Evolutionary conservation across 2,113 vertebrate genomes (phyloP), one percentile per base, ranked within the genome.

Genomic region (Pyxicephalus adspersus): DNA sequence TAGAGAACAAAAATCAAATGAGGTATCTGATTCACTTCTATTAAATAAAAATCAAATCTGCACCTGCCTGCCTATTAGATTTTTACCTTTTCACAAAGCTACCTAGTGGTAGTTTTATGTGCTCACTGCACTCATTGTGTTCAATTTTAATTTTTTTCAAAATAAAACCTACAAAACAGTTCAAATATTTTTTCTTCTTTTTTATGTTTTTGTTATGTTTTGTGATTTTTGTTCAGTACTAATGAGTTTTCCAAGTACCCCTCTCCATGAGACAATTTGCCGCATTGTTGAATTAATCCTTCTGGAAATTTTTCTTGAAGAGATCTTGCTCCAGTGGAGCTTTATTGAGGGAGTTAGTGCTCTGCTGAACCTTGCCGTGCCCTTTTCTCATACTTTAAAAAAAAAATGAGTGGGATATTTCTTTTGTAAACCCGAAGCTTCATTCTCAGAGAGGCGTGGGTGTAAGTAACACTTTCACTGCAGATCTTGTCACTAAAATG

Each of bases 381-480:
- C 76, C 63, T 65, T 77, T 22, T 65, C 65, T 51, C 28, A 55
- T 65, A 77, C 54, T 77, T 20, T 13, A 8, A 20, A 26, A 76
- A 55, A 77, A 20, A 34, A 6, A 8, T 55, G 76, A 65, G 63
- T 51, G 51, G 28, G 76, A 54, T 76, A 64, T 31, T 64, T 76
- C 74, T 64, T 76, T 64, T 76, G 58, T 76, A 76, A 64, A 64
- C 15, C 16, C 50, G 38, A 51, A 31, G 19, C 15, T 25, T 26
- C 50, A 23, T 77, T 52, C 34, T 55, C 29, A 55, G 63, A 55
- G 65, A 31, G 45, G 34, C 6, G 76, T 77, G 76, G 76, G 76
- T 23, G 76, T 66, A 52, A 22, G 63, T 22, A 77, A 52, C 60
- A 52, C 50, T 77, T 34, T n/a, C 45, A 68, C 16, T 50, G 5